Evolutionary conservation across 2,797 vertebrate species (phyloP), one percentile per base, ranked within the genome.

Genomic region (Pangasius djambal): DNA sequence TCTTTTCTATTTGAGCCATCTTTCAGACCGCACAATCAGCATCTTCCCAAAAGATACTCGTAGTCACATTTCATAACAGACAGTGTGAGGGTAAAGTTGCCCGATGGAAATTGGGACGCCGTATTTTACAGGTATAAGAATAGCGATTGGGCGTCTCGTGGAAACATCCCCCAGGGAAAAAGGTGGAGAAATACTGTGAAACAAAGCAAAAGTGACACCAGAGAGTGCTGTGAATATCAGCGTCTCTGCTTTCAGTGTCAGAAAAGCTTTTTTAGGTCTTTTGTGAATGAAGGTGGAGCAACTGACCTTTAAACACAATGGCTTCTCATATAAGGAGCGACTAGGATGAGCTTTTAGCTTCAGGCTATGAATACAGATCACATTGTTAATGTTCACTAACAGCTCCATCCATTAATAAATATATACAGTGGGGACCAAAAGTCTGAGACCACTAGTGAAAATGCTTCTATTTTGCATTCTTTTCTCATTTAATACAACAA

Each of bases 161-260:
- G 92, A 92, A 92, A 94, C 93, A 50, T 88, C 85, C 40, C 59
- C 86, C 90, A 92, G 94, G 91, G 91, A 88, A 92, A 88, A 93
- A 92, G 94, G 94, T 91, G 92, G 91, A 88, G 67, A 89, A 93
- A 92, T 93, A 93, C 88, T 91, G 93, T 93, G 93, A 92, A 96
- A 95, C 87, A 87, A 96, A 96, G 95, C 95, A 92, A 93, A 91
- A 92, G 95, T 95, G 95, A 95, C 94, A 95, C 93, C 92, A 86
- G 88, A 94, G 95, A 93, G 94, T 95, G 93, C 88, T 93, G 94
- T 91, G 93, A 89, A 88, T 91, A 90, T 91, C 90, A 79, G 61
- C 83, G 65, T 70, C 88, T 88, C 91, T 28, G 86, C 69, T 96
- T 96, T 97, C 95, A 4, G 92, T 96, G 93, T 94, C 96, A 91